Evolutionary conservation across 2,113 vertebrate species (phyloP), one percentile per base, ranked within the genome.

Genomic region (Rutilus rutilus): DNA sequence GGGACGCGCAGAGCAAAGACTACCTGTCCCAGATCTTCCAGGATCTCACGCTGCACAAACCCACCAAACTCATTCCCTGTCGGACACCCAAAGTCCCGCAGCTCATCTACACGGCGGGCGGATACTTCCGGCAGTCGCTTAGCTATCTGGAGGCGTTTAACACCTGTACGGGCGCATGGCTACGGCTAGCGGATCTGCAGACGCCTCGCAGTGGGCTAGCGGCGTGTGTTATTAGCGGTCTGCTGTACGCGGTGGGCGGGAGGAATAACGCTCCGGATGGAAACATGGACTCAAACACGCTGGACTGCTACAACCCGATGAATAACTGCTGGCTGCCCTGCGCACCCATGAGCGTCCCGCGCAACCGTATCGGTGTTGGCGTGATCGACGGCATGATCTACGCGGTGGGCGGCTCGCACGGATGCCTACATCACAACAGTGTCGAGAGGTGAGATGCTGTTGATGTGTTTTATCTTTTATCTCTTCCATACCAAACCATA

Each of bases 241-340:
- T 99, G 2, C 95, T 99, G 27, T 99, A 99, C 0, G 98, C 97
- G 0, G 97, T 97, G 0, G 98, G 98, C 0, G 97, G 97, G 0
- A 89, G 97, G 7, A 99, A 99, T 86, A 99, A 99, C 8, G 96
- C 97, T 0, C 97, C 97, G 0, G 97, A 98, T 0, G 97, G 97
- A 15, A 99, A 98, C 93, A 97, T 95, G 89, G 97, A 99, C 92
- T 97, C 98, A 0, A 96, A 91, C 0, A 93, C 97, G 2, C 86
- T 99, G 86, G 97, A 99, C 78, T 98, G 97, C 82, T 99, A 98
- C 91, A 98, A 98, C 85, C 97, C 97, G 47, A 97, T 99, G 96
- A 99, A 96, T 90, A 96, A 98, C 92, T 95, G 93, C 82, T 99
- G 98, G 98, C 94, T 96, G 0, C 96, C 96, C 0, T 98, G 97